Base-by-base conservation (phyloP, 2,888 invertebrate genomes). In the Eupithecia centaureata region DNA sequence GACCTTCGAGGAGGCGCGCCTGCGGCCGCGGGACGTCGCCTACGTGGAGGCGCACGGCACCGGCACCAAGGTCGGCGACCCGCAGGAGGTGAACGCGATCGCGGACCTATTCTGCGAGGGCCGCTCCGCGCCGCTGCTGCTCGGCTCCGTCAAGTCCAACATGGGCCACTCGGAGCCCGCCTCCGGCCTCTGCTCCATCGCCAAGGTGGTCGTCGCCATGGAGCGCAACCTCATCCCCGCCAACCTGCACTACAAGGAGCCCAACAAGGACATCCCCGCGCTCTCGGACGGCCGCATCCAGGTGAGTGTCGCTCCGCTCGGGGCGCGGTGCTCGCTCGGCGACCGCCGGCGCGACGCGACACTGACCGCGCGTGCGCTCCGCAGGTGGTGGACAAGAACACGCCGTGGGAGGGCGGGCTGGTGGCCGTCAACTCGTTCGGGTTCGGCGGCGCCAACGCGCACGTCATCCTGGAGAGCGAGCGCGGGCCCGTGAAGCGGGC, bases 41-140 rank as follows among this genome's bases (percentile, higher is more conserved):
- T 99, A 99, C 88, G 96, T 99, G 1, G 99, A 99, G 91, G 98
- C 99, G 62, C 99, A 99, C 90, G 99, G 99, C 65, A 99, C 99
- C 25, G 99, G 99, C 68, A 99, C 99, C 12, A 99, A 99, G 94
- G 97, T 96, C 52, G 99, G 99, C n/a, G 99, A 99, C 93, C 99
- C 99, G 0, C 98, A 99, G 86, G 99, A 99, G 93, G 96, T 98
- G 3, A 98, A 99, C 87, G 97, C 98, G 0, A 98, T 99, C 76
- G 96, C 97, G 0, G 97, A 98, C 73, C 94, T 98, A 70, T 98
- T 98, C 92, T 98, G 98, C 91, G 95, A 96, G 85, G 96, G 95
- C 73, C 95, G 98, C 58, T 94, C 94, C 68, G 90, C 91, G 33
- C 98, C 99, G 7, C 94, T 99, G 57, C 90, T 99, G 54, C 95